Percentiles rank a stretch among this genome's conserved stretches.
phyloP scores from a whole-genome alignment of 2,888 invertebrate genomes.

The Sceliomorpha sp. region DNA sequence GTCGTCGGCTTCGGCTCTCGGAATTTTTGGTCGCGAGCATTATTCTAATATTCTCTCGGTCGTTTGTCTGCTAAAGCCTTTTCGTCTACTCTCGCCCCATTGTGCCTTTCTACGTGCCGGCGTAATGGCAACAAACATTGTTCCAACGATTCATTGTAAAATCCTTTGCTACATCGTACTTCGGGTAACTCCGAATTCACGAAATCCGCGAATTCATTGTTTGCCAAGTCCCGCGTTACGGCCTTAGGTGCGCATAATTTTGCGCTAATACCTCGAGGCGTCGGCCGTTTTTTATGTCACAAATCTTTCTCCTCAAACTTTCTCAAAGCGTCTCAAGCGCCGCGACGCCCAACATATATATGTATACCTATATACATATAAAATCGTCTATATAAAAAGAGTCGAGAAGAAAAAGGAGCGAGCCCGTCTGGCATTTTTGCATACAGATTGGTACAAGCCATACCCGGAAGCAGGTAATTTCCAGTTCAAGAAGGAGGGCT shows the following conservation, averaged over 20 bases:
- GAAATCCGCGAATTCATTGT: constrained; percentile 7
- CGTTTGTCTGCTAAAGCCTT: no score
- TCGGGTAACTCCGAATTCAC: neutral
- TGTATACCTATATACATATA: constrained; percentile 12
- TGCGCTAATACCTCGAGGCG: constrained; percentile 24
- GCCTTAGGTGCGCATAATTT: constrained; percentile 31
- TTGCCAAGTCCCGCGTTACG: neutral
- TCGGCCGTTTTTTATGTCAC: constrained; percentile 27
- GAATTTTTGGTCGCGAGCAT: no score
- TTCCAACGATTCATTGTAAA: no score
- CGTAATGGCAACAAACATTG: no score
- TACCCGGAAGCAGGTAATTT: constrained; percentile 70
- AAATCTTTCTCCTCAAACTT: constrained; percentile 30
- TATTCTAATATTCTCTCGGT: no score
- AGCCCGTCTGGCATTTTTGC: constrained; percentile 68
- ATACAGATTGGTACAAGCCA: constrained; percentile 67
- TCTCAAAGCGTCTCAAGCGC: constrained; percentile 8
- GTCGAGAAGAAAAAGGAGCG: constrained; percentile 38
- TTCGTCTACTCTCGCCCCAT: no score
- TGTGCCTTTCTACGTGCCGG: no score
- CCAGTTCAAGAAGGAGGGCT: constrained; percentile 69
- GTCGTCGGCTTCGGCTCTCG: no score
- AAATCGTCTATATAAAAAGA: constrained; percentile 5
- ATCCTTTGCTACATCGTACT: neutral
- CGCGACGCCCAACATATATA: constrained; percentile 31